Evolutionary conservation across 92 coral and sea anemone genomes (phyloP), one percentile per base, ranked within the genome.

Genomic region (Epizoanthus illoricatus): DNA sequence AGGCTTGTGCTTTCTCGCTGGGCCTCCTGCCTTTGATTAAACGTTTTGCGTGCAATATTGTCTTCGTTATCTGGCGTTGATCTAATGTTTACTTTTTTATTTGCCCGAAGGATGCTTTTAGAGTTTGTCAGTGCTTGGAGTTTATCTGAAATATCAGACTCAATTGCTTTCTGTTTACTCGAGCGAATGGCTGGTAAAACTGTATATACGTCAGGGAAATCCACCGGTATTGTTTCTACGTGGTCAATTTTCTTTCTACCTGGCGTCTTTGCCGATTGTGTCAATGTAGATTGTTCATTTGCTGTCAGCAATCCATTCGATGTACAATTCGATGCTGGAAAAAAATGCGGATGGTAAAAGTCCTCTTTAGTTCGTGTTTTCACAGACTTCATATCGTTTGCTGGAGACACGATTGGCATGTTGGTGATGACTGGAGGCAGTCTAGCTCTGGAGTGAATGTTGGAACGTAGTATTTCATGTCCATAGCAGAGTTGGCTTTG

Each of bases 161-260:
- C 40, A n/a, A 28, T 33, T 5, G 24, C 8, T 63, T 62, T 78
- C 33, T 64, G 43, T 64, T 78, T 78, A 64, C 18, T 63, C 45
- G 71, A 63, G 39, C 89, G 89, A 65, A 92, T 92, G 20, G 96
- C 90, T 7, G 96, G 96, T 47, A 92, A 58, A 6, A 92, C 93
- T 5, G 85, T 85, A 70, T 92, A 87, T 15, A 86, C 92, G 20
- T 87, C 86, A 0, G 93, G 93, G 36, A 89, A 85, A 16, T 81
- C 54, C 58, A 87, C 55, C 10, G 92, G 76, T 20, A 21, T 10
- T 42, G 62, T 70, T 43, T 84, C 88, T 5, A 86, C 69, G 18
- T 81, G 85, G 24, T 45, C 28, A 5, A 54, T 8, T 24, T 36
- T 71, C 0, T 19, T 72, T 16, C 85, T 5, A n/a, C 19, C 62